Evolutionary conservation across 1,140 invertebrate genomes (phyloP), one percentile per base, ranked within the genome.

Genomic region (Zaprionus vittiger): DNA sequence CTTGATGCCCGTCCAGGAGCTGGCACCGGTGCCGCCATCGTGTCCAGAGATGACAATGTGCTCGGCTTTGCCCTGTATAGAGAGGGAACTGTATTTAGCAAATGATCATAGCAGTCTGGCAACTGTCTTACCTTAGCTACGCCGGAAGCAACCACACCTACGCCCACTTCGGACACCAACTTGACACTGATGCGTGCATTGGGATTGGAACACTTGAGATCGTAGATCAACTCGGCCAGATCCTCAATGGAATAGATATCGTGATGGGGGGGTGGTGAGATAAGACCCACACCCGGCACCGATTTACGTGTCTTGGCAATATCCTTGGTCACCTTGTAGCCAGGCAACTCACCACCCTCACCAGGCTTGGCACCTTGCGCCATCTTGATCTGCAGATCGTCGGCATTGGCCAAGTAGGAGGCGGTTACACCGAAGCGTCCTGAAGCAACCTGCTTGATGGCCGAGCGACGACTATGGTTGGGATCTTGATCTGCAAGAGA

Each of bases 211-310:
- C 97, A 98, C 93, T 99, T 99, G 54, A 99, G 94, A 93, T 99
- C 99, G 91, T 99, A 99, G 91, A 99, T 99, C 41, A 99, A 94
- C 94, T 99, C 98, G 1, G 99, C 98, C 80, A 99, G 94, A 94
- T 99, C 99, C 94, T 99, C 99, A 91, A 99, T 99, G 38, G 98
- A 99, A 93, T 99, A 99, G 93, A 99, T 99, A 92, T 99, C 99
- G 93, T 99, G 99, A 94, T 99, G 99, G 6, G 99, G 99, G 6
- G 99, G 99, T 37, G 99, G 99, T 1, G 98, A 99, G 91, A 99
- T 99, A 1, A 99, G 94, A 60, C 99, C 99, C n/a, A 99, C 99
- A 7, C 98, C 98, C 6, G 98, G 95, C 3, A 99, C 98, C 0
- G 98, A 99, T 93, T 99, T 98, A 59, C 99, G 95, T 2, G 98